phyloP scores from a whole-genome alignment of 2,797 vertebrate genomes.

The Molossus alvarezi region DNA sequence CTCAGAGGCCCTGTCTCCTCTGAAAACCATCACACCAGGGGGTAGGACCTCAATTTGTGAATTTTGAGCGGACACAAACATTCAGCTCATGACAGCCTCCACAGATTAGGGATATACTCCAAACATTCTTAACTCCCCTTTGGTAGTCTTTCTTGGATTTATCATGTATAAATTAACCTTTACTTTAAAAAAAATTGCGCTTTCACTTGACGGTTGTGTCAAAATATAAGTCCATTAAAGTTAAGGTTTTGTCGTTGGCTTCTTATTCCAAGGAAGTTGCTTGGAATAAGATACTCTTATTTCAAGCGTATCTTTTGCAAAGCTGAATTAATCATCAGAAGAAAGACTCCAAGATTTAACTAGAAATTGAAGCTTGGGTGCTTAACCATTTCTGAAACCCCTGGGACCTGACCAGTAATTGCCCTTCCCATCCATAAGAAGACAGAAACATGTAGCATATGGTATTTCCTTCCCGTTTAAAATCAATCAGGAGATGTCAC shows the following conservation, averaged over 20 bases:
- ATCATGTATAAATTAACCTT: slow-evolving; percentile 17
- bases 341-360: slow-evolving; percentile 64
- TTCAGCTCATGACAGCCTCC: not conserved
- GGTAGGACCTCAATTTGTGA: not conserved
- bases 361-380: slow-evolving; percentile 68
- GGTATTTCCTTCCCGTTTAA: slow-evolving; percentile 69
- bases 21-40: not conserved
- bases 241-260: slow-evolving; percentile 64
- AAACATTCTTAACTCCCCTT: not conserved
- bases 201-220: slow-evolving; percentile 49
- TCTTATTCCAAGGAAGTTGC: slow-evolving; percentile 43
- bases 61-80: not conserved
- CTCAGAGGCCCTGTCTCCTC: not conserved
- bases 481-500: slow-evolving; percentile 79
- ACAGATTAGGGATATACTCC: not conserved
- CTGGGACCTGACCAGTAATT: slow-evolving; percentile 69
- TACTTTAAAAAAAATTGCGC: slow-evolving; percentile 33
- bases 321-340: slow-evolving; percentile 70
- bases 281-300: too few relatives aligned
- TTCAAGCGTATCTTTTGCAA: slow-evolving; percentile 32
- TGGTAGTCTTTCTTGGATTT: slow-evolving; percentile 33
- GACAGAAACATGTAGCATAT: slow-evolving; percentile 73
- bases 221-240: slow-evolving; percentile 46
- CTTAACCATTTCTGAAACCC: slow-evolving; percentile 62
- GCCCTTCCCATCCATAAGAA: slow-evolving; percentile 62